phyloP scores from a whole-genome alignment of 2,113 vertebrate genomes.

The Muscicapa adusta region DNA sequence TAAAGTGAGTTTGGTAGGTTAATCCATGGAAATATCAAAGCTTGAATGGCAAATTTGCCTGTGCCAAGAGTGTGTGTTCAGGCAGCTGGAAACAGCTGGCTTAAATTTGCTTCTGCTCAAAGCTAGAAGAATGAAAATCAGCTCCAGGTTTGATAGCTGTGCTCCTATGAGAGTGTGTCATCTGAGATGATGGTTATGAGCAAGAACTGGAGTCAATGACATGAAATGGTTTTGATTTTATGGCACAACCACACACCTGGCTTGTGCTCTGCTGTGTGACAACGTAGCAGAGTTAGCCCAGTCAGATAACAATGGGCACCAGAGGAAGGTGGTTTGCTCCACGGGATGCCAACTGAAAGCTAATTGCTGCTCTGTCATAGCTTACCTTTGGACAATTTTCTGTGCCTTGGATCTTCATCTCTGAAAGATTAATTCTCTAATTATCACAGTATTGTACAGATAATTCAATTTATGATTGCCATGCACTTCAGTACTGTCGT shows the following conservation, averaged over 20 bases:
- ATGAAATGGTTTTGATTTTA: not conserved
- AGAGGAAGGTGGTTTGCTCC: not conserved
- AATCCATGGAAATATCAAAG: not conserved
- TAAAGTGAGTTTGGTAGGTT: not conserved
- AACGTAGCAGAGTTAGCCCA: rapidly evolving
- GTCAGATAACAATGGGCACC: not conserved
- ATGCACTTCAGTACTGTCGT: not conserved
- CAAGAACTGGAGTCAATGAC: not conserved
- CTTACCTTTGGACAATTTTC: not conserved
- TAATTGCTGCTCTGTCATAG: not conserved
- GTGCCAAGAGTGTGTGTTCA: rapidly evolving
- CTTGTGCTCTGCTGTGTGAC: not conserved
- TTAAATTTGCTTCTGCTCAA: not conserved
- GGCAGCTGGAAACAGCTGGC: not conserved
- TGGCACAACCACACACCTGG: not conserved
- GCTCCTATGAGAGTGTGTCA: not conserved
- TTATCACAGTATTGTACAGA: not conserved
- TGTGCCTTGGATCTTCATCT: not conserved
- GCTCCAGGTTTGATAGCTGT: not conserved
- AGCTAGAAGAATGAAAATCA: not conserved
- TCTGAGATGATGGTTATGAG: not conserved
- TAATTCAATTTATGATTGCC: not conserved
- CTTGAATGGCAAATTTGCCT: not conserved
- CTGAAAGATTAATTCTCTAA: not conserved
- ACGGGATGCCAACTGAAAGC: not conserved